phyloP scores from a whole-genome alignment of 2,113 vertebrate genomes.

The Chelonoidis abingdonii region DNA sequence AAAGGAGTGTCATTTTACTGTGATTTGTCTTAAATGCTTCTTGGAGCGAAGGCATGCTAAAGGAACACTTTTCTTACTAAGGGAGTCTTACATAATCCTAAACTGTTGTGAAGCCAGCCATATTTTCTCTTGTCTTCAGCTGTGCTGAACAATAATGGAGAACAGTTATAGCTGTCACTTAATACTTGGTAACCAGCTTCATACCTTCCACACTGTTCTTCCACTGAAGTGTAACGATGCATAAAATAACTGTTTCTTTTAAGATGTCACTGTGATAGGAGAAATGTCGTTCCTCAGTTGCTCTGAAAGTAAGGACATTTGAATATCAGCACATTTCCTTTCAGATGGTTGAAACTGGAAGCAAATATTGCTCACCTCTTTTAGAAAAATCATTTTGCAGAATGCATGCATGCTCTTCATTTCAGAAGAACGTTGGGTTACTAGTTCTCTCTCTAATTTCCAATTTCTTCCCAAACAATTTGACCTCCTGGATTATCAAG shows the following conservation, averaged over 20 bases:
- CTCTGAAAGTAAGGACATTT: not conserved
- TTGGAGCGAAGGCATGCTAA: not conserved
- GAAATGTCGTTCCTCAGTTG: not conserved
- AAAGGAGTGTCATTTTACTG: not conserved
- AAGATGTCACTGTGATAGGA: not conserved
- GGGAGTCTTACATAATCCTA: not conserved
- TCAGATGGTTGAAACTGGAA: not conserved
- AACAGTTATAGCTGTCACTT: not conserved
- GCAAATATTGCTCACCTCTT: not conserved
- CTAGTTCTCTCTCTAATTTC: not conserved
- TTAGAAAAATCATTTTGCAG: not conserved
- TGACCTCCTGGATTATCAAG: not conserved
- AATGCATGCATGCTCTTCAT: not conserved
- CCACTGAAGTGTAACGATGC: not conserved
- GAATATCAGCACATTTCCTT: not conserved
- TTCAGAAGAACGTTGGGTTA: not conserved
- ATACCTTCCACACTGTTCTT: not conserved
- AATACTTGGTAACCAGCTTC: not conserved
- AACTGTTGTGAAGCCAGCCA: not conserved
- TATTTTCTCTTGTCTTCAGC: not conserved
- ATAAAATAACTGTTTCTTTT: not conserved
- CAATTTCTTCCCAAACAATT: not conserved
- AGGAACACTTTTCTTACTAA: not conserved
- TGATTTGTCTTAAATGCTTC: not conserved
- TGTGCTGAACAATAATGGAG: conserved; percentile 12